Evolutionary conservation across 2,797 vertebrate species (phyloP).

Genomic region (Cercopithecus diana): DNA sequence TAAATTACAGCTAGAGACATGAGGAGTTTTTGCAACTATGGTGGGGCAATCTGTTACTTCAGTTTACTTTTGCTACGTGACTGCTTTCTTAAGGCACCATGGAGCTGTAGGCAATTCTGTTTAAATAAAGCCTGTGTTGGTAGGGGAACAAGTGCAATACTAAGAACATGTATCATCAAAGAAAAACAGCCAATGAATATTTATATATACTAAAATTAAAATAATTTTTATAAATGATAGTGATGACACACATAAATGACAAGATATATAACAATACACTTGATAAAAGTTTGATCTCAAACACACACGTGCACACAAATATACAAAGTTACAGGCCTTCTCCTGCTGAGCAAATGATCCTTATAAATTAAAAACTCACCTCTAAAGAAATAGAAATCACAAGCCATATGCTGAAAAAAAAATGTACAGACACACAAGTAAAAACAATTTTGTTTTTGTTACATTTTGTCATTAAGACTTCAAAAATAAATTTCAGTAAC

Average conservation of each 20-base stretch:
- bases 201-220: constrained; percentile 1
- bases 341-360: neutral
- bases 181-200: neutral
- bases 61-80: neutral
- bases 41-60: neutral
- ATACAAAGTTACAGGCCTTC: neutral
- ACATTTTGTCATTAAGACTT: neutral
- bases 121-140: neutral
- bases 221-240: neutral
- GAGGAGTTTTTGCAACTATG: neutral
- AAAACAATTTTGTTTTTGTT: neutral
- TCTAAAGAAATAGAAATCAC: constrained; percentile 32
- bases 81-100: neutral
- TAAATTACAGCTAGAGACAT: neutral
- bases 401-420: neutral
- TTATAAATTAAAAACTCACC: neutral
- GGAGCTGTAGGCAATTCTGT: neutral
- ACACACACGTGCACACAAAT: neutral
- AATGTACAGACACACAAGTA: neutral
- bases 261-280: neutral
- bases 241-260: neutral
- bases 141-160: neutral
- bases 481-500: neutral
- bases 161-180: constrained; percentile 8
- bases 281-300: neutral